Evolutionary conservation across 64 coral and sea anemone genomes (phyloP).

Genomic region (Montipora capricornis): DNA sequence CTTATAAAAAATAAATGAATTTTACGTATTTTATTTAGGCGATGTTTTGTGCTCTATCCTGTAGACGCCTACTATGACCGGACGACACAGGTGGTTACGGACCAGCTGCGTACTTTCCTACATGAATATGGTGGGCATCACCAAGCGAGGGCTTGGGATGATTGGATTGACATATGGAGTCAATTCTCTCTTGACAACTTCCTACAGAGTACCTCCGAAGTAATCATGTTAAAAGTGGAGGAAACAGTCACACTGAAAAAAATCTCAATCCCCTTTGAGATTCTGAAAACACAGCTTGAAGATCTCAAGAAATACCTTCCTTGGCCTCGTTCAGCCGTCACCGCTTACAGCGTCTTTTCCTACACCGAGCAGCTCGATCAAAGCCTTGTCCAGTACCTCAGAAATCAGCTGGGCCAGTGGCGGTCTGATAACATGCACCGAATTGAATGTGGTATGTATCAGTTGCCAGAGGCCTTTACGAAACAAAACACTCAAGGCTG

Average conservation of each 20-base stretch:
- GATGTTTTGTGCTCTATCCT: too few relatives aligned
- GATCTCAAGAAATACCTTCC: conserved; percentile 48
- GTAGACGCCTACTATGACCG: too few relatives aligned
- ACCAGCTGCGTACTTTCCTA: conserved; percentile 9
- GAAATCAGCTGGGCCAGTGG: conserved; percentile 46
- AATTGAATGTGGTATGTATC: conserved; percentile 40
- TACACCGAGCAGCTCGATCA: conserved; percentile 56
- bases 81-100: conserved; percentile 28
- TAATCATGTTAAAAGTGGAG: conserved; percentile 24
- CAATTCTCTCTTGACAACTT: conserved; percentile 53
- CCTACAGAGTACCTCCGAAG: conserved; percentile 48
- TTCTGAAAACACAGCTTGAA: not conserved
- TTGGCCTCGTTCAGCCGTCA: conserved; percentile 42
- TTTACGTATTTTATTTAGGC: too few relatives aligned
- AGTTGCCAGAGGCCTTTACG: conserved; percentile 41
- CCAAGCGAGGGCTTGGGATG: not conserved
- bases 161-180: conserved; percentile 61
- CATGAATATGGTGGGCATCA: not conserved
- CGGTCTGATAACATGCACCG: conserved; percentile 49
- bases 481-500: not conserved
- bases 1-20: too few relatives aligned
- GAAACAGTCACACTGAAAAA: not conserved
- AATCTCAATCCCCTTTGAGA: not conserved
- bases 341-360: conserved; percentile 30
- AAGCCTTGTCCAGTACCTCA: conserved; percentile 53